phyloP scores from a whole-genome alignment of 2,888 invertebrate genomes.

The Lumbricus terrestris region DNA sequence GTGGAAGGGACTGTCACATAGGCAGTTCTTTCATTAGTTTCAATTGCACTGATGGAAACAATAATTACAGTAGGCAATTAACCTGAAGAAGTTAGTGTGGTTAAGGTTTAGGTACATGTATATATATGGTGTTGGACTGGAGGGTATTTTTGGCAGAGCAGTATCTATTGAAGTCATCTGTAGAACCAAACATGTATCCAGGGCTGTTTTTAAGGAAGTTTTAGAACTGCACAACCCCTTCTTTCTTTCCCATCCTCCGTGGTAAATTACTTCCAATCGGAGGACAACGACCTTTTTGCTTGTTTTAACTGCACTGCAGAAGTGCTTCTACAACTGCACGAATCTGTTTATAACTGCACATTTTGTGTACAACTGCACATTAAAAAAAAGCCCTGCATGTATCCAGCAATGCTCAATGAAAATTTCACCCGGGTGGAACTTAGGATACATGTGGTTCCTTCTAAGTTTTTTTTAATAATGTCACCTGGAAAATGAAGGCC shows the following conservation, averaged over 20 bases:
- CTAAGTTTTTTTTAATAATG: background rate
- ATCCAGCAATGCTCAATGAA: background rate
- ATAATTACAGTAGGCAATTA: background rate
- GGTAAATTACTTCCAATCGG: too few species aligned
- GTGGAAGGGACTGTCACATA: background rate
- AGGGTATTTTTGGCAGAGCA: background rate
- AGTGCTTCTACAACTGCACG: too few species aligned
- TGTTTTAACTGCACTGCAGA: too few species aligned
- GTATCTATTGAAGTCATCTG: background rate
- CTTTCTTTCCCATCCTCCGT: too few species aligned
- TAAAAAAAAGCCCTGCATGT: too few species aligned
- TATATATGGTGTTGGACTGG: background rate
- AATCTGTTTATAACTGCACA: too few species aligned
- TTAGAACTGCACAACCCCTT: too few species aligned
- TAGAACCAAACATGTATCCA: background rate
- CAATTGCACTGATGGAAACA: background rate
- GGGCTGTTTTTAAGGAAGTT: too few species aligned
- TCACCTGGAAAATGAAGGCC: too few species aligned
- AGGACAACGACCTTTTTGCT: too few species aligned
- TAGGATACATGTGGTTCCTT: too few species aligned
- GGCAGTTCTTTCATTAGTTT: background rate
- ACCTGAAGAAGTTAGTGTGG: background rate
- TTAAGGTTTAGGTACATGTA: background rate
- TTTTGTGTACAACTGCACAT: too few species aligned
- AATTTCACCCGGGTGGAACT: background rate